Conservation (phyloP, 2,888 invertebrate species). For the Phlogophora meticulosa region DNA sequence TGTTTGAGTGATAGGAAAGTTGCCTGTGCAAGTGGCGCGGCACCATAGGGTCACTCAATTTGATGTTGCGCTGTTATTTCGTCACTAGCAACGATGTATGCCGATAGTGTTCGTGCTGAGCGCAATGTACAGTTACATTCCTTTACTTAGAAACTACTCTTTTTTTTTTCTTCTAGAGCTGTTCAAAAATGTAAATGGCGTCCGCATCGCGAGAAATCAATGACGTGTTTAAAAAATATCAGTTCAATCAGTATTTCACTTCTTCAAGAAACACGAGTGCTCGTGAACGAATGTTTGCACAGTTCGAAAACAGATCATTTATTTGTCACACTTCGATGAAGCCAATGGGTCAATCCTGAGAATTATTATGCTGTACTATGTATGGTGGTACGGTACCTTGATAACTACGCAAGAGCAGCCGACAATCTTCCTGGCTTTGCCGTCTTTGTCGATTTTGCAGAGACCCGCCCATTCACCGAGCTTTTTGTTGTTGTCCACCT, state of each 20-base stretch:
- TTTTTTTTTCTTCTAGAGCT: too few species aligned
- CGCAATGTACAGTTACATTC: constrained; percentile 65
- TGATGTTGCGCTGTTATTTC: constrained; percentile 78
- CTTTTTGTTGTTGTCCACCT: constrained; percentile 99
- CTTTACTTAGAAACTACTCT: too few species aligned
- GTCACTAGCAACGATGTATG: constrained; percentile 73
- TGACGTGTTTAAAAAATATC: background rate
- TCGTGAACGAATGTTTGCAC: too few species aligned
- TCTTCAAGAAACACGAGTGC: background rate
- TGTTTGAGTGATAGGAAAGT: constrained; percentile 86
- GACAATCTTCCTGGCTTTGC: constrained; percentile 99
- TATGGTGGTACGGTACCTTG: constrained; percentile 91
- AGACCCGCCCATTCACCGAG: constrained; percentile 99
- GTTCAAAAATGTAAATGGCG: background rate
- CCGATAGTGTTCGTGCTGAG: constrained; percentile 83
- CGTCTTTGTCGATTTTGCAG: constrained; percentile 99
- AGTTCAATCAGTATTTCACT: background rate
- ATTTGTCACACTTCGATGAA: too few species aligned
- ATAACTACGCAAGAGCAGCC: constrained; percentile 99
- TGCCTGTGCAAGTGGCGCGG: constrained; percentile 77
- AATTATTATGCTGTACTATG: background rate
- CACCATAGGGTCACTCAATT: constrained; percentile 85
- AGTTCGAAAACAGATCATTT: background rate
- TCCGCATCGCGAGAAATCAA: background rate
- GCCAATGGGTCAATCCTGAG: background rate